A percentile compares a stretch with the other conserved stretches of the same genome.
phyloP scores from a whole-genome alignment of 2,888 invertebrate species.

The Polia nebulosa region DNA sequence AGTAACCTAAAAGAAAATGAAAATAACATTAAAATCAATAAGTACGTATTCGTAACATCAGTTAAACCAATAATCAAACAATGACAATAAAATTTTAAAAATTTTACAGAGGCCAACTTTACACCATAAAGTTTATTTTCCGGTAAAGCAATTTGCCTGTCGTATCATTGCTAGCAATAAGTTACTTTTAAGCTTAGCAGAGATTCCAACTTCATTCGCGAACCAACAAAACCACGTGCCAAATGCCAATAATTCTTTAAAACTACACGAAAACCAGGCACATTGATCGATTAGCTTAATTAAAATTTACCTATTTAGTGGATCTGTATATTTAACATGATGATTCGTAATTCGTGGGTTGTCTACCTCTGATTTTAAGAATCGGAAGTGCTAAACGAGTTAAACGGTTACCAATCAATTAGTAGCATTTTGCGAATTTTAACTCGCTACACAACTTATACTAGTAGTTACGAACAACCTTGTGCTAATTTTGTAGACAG shows the following conservation, averaged over 20 bases:
- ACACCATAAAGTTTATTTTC: not conserved
- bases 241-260: constrained; percentile 1
- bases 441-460: not conserved
- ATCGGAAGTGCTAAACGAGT: constrained; percentile 1
- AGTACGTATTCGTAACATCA: not conserved
- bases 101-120: no score
- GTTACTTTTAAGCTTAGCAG: constrained; percentile 17
- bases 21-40: not conserved
- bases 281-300: constrained; percentile 29
- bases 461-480: not conserved
- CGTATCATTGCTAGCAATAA: constrained; percentile 31
- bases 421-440: not conserved
- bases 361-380: constrained; percentile 13
- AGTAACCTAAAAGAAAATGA: no score
- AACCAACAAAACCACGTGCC: constrained; percentile 4
- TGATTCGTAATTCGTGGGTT: constrained; percentile 17
- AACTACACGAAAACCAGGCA: constrained; percentile 8
- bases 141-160: constrained; percentile 31
- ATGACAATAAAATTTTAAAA: no score
- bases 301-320: constrained; percentile 9
- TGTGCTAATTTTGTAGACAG: not conserved
- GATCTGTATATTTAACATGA: constrained; percentile 18
- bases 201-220: constrained; percentile 8
- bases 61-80: not conserved
- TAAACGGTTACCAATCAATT: constrained; percentile 29